Evolutionary conservation across 2,888 invertebrate genomes (phyloP), one percentile per base, ranked within the genome.

Genomic region (Portevinia maculata): DNA sequence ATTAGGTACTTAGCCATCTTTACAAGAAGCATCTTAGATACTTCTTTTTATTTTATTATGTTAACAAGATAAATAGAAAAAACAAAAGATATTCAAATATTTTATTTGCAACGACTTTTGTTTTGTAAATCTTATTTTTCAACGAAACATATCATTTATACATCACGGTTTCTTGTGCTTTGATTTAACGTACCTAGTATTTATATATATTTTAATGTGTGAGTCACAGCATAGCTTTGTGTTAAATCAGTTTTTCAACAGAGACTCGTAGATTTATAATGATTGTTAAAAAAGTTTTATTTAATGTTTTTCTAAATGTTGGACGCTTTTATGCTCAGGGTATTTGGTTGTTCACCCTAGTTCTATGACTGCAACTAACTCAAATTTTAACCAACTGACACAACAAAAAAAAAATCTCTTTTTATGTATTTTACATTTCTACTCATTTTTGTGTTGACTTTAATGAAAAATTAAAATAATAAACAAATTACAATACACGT

Each of bases 401-500:
- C 34, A 57, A 57, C 39, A 30, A 4, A 53, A 44, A 52, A 11
- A 39, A 41, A 24, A 48, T 57, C 46, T 39, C n/a, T 41, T 48
- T 57, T 8, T 65, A 9, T 44, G 11, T 44, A 19, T 4, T 44
- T 44, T 2, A 53, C 28, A 41, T 52, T 59, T 59, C 39, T 59
- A 41, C 30, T 70, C 30, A 21, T 52, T 57, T 70, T 59, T 62
- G 24, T 71, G 60, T 71, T 52, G 11, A 50, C 13, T 65, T 60
- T 32, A 41, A 19, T 59, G n/a, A 15, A 52, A 48, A 48, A 44
- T 37, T 32, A 34, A 53, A 65, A 39, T 65, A 59, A 59, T 53
- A 79, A 60, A 59, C 44, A 78, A 73, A 64, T 60, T 74, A 46
- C 15, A 41, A 59, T 55, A 74, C 73, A 75, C 75, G 62, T 48